Conservation (phyloP, 2,888 invertebrate species). For the Abrostola triplasia region DNA sequence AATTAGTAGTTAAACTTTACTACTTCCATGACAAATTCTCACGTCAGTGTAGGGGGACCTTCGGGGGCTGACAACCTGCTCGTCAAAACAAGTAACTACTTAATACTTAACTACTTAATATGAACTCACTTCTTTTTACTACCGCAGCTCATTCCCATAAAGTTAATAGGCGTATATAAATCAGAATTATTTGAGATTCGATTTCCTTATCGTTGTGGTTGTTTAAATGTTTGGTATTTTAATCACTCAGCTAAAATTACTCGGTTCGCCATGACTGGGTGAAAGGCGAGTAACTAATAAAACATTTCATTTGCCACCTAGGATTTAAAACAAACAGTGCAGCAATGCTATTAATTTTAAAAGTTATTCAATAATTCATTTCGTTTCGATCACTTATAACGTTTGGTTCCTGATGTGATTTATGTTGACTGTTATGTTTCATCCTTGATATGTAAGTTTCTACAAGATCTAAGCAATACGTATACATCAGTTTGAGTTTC, state of each 20-base stretch:
- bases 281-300: constrained; percentile 8
- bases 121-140: constrained; percentile 7
- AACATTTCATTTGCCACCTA: constrained; percentile 15
- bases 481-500: too few relatives aligned
- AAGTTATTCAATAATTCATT: too few relatives aligned
- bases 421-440: too few relatives aligned
- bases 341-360: background rate
- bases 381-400: too few relatives aligned
- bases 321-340: constrained; percentile 20
- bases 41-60: constrained; percentile 25
- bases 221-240: background rate
- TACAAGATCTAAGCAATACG: too few relatives aligned
- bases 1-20: constrained; percentile 42
- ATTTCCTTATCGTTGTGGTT: constrained; percentile 3
- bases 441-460: too few relatives aligned
- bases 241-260: background rate
- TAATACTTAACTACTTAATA: background rate
- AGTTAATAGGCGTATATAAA: constrained; percentile 1
- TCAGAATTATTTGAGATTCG: constrained; percentile 1
- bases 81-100: constrained; percentile 12
- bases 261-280: background rate
- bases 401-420: too few relatives aligned
- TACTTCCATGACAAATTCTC: constrained; percentile 37
- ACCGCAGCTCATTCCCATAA: constrained; percentile 1
- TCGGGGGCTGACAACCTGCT: constrained; percentile 6